These are phyloP conservation scores for Antheraea mylitta DNA, from an alignment of 1,140 invertebrate species.

Conservation along the genomic window DNA sequence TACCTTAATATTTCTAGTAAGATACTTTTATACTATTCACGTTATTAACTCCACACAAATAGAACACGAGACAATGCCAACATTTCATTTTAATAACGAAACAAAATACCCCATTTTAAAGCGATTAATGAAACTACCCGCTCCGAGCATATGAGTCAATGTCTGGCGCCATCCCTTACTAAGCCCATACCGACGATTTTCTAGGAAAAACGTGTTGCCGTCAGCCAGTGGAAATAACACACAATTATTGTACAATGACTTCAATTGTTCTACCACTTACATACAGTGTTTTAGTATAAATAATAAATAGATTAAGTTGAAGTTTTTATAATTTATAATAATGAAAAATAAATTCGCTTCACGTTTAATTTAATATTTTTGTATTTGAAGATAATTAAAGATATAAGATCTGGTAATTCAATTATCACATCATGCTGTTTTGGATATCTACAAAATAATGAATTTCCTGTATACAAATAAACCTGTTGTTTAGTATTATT, in stretches of 20 bases:
- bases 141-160: slow-evolving; percentile 51
- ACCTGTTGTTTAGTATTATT: too few relatives aligned
- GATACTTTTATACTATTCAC: too few relatives aligned
- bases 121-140: slow-evolving; percentile 39
- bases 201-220: slow-evolving; percentile 48
- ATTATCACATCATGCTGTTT: too few relatives aligned
- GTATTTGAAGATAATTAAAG: too few relatives aligned
- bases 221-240: slow-evolving; percentile 44
- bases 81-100: neutral
- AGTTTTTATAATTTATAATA: neutral
- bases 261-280: slow-evolving; percentile 20
- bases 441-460: too few relatives aligned
- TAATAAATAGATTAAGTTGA: neutral
- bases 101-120: slow-evolving; percentile 11
- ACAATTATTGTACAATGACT: slow-evolving; percentile 56
- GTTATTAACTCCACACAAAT: too few relatives aligned
- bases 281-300: neutral
- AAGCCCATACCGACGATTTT: slow-evolving; percentile 42
- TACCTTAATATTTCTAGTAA: too few relatives aligned
- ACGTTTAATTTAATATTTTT: too few relatives aligned
- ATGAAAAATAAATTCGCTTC: too few relatives aligned
- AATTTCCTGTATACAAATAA: too few relatives aligned
- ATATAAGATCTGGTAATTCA: too few relatives aligned
- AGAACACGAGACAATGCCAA: too few relatives aligned
- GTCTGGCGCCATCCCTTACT: slow-evolving; percentile 30